phyloP scores from a whole-genome alignment of 2,888 invertebrate species.

The Drosophila sordidula region DNA sequence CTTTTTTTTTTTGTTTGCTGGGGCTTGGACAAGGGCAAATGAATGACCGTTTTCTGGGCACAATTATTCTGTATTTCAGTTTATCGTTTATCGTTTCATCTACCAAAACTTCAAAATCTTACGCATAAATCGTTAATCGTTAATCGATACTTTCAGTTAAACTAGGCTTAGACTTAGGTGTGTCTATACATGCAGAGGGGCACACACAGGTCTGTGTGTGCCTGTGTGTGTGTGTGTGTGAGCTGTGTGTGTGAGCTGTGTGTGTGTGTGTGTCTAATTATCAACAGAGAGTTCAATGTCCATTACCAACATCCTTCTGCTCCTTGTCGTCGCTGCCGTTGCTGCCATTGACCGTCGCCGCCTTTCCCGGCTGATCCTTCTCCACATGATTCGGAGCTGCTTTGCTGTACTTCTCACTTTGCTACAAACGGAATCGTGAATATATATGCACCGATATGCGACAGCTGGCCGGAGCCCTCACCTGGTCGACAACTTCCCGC shows the following conservation, averaged over 20 bases:
- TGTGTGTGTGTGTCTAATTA: slow-evolving; percentile 45
- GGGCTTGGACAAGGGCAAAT: slow-evolving; percentile 13
- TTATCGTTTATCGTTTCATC: slow-evolving; percentile 43
- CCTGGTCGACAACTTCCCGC: slow-evolving; percentile 32
- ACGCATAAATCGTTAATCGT: slow-evolving; percentile 64
- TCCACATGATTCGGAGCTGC: slow-evolving; percentile 10
- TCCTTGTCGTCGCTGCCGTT: slow-evolving; percentile 43
- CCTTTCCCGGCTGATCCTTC: slow-evolving; percentile 22
- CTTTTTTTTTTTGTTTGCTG: too few species aligned
- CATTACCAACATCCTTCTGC: slow-evolving; percentile 77
- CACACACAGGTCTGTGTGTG: background rate
- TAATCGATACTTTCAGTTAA: slow-evolving; percentile 70
- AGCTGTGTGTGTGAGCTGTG: background rate
- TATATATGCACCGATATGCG: background rate
- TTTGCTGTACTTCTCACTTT: slow-evolving; percentile 8
- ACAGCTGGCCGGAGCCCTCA: background rate
- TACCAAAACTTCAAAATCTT: slow-evolving; percentile 40
- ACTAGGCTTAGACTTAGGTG: slow-evolving; percentile 66
- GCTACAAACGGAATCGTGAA: background rate
- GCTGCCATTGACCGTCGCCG: slow-evolving; percentile 46
- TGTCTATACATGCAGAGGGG: slow-evolving; percentile 41
- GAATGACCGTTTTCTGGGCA: slow-evolving; percentile 29
- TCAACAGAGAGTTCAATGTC: slow-evolving; percentile 61
- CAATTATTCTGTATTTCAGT: slow-evolving; percentile 50
- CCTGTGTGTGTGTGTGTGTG: background rate